Evolutionary conservation across 2,888 invertebrate species (phyloP), one percentile per base, ranked within the genome.

Genomic region (Apoderus coryli): DNA sequence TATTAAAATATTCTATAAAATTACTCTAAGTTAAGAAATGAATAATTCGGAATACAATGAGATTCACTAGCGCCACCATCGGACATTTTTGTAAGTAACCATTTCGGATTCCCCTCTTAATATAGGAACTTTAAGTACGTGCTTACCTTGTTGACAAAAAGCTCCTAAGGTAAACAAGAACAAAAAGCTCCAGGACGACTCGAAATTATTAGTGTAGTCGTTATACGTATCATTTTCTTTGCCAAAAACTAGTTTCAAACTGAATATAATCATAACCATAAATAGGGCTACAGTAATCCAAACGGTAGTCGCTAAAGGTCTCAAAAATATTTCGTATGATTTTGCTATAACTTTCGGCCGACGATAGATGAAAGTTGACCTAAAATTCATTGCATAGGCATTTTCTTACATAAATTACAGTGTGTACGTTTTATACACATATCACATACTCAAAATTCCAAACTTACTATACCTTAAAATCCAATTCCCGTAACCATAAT

Each of bases 341-440:
- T 66, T 64, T 23, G 64, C 62, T 1, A 65, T 61, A 22, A 63
- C 62, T 40, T 70, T 69, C 0, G 78, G 77, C 47, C 74, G 73
- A 1, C 76, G 69, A 45, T 77, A 72, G 35, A 78, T 67, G 46
- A 78, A 73, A 25, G 65, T 61, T 2, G 71, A 67, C 35, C 76
- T 76, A 47, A 15, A 50, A 49, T 14, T 13, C 24, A 23, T 24
- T n/a, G 10, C 14, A 24, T 24, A 7, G 24, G 10, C 6, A 6
- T 24, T n/a, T n/a, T n/a, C n/a, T n/a, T n/a, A n/a, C n/a, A n/a
- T n/a, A n/a, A n/a, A n/a, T n/a, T n/a, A n/a, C 9, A 10, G n/a
- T n/a, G n/a, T n/a, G n/a, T n/a, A n/a, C n/a, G n/a, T n/a, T n/a
- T n/a, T n/a, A n/a, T n/a, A n/a, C n/a, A n/a, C n/a, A n/a, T n/a